These are phyloP conservation scores for Listrodromus nycthemerus DNA, from an alignment of 2,888 invertebrate genomes.

Conservation along the genomic window DNA sequence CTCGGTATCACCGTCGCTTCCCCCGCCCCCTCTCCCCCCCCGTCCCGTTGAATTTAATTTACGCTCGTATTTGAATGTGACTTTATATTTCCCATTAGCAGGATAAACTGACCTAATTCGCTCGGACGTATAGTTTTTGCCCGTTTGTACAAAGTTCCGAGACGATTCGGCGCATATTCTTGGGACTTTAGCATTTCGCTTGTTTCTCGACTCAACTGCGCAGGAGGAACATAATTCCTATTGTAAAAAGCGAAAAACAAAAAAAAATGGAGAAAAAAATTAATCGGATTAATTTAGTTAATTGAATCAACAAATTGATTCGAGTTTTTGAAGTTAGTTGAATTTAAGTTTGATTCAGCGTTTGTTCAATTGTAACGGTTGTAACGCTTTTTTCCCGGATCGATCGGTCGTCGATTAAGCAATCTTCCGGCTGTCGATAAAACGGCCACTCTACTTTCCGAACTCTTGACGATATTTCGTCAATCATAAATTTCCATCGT, in stretches of 20 bases:
- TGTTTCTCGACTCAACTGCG: not conserved
- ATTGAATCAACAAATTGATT: too few species aligned
- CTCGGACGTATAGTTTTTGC: constrained; percentile 41
- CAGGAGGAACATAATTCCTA: not conserved
- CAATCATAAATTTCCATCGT: constrained; percentile 73
- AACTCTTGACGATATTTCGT: constrained; percentile 71
- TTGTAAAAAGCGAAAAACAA: not conserved
- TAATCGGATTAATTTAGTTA: too few species aligned
- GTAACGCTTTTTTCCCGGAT: not conserved
- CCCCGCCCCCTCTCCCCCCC: constrained; percentile 30
- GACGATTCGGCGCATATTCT: not conserved
- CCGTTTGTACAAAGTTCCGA: constrained; percentile 25
- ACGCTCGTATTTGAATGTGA: constrained; percentile 79
- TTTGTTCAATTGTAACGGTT: not conserved
- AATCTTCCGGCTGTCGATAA: constrained; percentile 20
- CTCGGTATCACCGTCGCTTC: constrained; percentile 74
- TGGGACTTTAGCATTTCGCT: not conserved
- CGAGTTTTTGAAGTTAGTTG: too few species aligned
- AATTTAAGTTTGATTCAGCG: not conserved
- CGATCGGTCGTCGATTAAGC: constrained; percentile 7
- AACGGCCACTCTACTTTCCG: constrained; percentile 56
- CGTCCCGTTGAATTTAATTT: constrained; percentile 79
- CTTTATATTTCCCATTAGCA: constrained; percentile 82
- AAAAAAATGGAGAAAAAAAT: not conserved
- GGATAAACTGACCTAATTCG: constrained; percentile 82